phyloP scores from a whole-genome alignment of 2,113 vertebrate genomes.

The Sander vitreus region DNA sequence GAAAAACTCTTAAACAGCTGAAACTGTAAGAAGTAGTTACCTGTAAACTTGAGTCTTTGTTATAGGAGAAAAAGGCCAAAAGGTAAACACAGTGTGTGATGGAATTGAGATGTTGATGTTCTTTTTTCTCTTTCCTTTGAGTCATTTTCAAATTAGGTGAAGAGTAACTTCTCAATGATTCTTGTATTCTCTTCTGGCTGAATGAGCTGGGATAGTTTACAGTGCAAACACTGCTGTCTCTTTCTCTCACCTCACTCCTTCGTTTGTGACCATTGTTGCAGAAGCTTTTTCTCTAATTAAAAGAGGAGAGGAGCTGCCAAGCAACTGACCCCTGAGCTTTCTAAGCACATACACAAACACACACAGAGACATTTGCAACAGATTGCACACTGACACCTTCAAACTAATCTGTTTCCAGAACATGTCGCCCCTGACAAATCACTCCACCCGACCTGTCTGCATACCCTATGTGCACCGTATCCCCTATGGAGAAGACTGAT shows the following conservation, averaged over 20 bases:
- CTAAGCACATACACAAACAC: neutral
- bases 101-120: neutral
- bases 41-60: constrained; percentile 10
- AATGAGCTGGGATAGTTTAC: constrained; percentile 44
- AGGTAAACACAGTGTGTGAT: neutral
- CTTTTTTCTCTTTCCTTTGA: neutral
- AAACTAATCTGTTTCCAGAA: constrained; percentile 66
- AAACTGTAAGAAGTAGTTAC: constrained; percentile 17
- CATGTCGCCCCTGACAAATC: constrained; percentile 69
- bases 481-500: constrained; percentile 66
- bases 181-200: constrained; percentile 13
- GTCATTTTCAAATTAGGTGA: constrained; percentile 16
- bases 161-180: constrained; percentile 40
- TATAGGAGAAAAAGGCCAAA: neutral
- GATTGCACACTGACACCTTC: constrained; percentile 59
- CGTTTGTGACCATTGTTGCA: constrained; percentile 64
- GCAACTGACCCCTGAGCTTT: constrained; percentile 61
- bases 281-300: constrained; percentile 82
- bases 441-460: constrained; percentile 61
- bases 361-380: constrained; percentile 30
- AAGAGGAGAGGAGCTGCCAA: constrained; percentile 73
- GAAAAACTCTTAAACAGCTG: constrained; percentile 31
- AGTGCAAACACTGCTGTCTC: constrained; percentile 41
- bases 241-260: constrained; percentile 36
- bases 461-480: constrained; percentile 48